Evolutionary conservation across 2,797 vertebrate genomes (phyloP).

Genomic region (Haliaeetus albicilla): DNA sequence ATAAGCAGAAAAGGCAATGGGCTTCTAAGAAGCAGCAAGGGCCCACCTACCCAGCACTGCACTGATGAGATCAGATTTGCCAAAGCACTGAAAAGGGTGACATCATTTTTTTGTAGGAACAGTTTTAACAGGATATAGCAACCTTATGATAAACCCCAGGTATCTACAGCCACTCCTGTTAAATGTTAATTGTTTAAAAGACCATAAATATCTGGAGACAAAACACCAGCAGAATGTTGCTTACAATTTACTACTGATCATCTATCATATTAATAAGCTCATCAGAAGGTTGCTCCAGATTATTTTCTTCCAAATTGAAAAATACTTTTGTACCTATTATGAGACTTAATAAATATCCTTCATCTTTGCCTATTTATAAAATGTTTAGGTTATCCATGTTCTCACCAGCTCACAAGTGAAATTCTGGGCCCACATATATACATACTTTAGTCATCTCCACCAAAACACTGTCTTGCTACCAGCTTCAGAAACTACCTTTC

Average conservation of each 20-base stretch:
- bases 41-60: not conserved
- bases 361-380: not conserved
- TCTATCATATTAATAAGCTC: not conserved
- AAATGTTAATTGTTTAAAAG: not conserved
- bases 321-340: not conserved
- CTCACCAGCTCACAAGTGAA: not conserved
- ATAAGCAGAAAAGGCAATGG: not conserved
- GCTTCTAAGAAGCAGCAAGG: not conserved
- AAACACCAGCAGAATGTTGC: not conserved
- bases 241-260: not conserved
- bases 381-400: not conserved
- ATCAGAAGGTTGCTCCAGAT: not conserved
- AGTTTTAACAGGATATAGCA: not conserved
- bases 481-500: not conserved
- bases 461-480: not conserved
- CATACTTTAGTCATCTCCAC: not conserved
- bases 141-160: not conserved
- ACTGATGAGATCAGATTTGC: not conserved
- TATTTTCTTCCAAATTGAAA: not conserved
- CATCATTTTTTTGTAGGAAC: not conserved
- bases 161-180: not conserved
- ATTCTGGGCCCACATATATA: not conserved
- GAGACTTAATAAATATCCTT: not conserved
- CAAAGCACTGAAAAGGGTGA: not conserved
- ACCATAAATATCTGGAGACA: not conserved